Percentiles rank a stretch among this genome's conserved stretches.
These are phyloP conservation scores for Leucozona laternaria DNA, from an alignment of 2,888 invertebrate genomes.

Conservation along the genomic window DNA sequence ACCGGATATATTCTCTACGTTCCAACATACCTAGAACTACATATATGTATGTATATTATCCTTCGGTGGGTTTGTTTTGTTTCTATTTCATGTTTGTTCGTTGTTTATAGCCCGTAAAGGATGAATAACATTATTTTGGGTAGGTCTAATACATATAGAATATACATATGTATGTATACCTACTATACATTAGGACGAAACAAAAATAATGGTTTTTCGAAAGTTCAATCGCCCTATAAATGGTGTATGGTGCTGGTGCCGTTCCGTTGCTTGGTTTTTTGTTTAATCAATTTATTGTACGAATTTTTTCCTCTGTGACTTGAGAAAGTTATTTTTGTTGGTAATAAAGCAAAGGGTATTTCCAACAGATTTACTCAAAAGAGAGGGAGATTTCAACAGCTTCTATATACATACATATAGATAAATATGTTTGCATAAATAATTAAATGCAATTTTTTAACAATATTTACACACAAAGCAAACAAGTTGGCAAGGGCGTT, in stretches of 20 bases:
- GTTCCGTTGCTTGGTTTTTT: constrained; percentile 37
- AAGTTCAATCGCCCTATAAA: constrained; percentile 61
- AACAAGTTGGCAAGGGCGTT: neutral
- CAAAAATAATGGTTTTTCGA: constrained; percentile 4
- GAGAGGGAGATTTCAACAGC: neutral
- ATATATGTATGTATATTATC: constrained; percentile 30
- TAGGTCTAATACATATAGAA: neutral
- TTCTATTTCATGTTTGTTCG: constrained; percentile 55
- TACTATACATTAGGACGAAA: neutral
- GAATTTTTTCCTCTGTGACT: constrained; percentile 53
- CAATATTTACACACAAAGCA: neutral
- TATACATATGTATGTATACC: neutral
- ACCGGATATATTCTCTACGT: neutral
- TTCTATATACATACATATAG: too few relatives aligned
- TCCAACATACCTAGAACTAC: too few relatives aligned
- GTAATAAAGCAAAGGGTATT: constrained; percentile 27
- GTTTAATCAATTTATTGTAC: constrained; percentile 68
- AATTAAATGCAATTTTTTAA: constrained; percentile 29
- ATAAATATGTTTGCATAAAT: neutral
- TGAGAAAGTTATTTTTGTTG: constrained; percentile 2
- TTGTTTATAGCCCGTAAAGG: constrained; percentile 60
- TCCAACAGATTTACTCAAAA: constrained; percentile 23
- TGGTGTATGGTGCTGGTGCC: neutral
- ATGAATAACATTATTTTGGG: constrained; percentile 59
- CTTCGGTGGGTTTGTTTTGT: constrained; percentile 48